Conservation (phyloP, 2,888 invertebrate genomes). For the Zaprionus bogoriensis region DNA sequence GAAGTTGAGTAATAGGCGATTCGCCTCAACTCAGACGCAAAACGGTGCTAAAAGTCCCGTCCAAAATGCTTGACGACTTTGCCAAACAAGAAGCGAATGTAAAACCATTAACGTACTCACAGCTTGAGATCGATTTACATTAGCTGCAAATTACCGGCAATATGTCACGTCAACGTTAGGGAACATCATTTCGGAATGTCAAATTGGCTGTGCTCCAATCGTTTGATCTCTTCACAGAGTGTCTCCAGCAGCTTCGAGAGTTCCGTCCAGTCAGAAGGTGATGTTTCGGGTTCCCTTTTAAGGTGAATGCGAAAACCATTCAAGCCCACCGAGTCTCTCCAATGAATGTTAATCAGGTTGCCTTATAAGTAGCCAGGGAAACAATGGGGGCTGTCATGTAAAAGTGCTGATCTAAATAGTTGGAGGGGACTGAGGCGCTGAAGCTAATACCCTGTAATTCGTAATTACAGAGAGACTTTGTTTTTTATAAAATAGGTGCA, state of each 20-base stretch:
- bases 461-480: too few relatives aligned
- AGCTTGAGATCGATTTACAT: constrained; percentile 35
- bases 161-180: background rate
- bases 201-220: constrained; percentile 1
- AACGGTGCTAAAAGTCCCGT: background rate
- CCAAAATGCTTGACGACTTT: background rate
- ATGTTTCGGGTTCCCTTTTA: constrained; percentile 35
- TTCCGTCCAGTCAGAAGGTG: constrained; percentile 13
- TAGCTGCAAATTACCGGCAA: constrained; percentile 16
- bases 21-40: constrained; percentile 9
- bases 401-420: constrained; percentile 26
- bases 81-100: background rate
- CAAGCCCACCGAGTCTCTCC: constrained; percentile 40
- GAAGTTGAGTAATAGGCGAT: constrained; percentile 37
- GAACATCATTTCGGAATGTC: constrained; percentile 23
- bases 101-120: constrained; percentile 23
- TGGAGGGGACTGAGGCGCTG: constrained; percentile 5
- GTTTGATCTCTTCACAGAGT: background rate
- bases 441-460: constrained; percentile 10
- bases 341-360: constrained; percentile 43
- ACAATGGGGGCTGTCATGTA: background rate
- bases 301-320: constrained; percentile 35
- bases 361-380: constrained; percentile 40
- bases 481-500: too few relatives aligned
- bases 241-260: constrained; percentile 27